phyloP scores from a whole-genome alignment of 2,797 vertebrate genomes.

The Choloepus didactylus region DNA sequence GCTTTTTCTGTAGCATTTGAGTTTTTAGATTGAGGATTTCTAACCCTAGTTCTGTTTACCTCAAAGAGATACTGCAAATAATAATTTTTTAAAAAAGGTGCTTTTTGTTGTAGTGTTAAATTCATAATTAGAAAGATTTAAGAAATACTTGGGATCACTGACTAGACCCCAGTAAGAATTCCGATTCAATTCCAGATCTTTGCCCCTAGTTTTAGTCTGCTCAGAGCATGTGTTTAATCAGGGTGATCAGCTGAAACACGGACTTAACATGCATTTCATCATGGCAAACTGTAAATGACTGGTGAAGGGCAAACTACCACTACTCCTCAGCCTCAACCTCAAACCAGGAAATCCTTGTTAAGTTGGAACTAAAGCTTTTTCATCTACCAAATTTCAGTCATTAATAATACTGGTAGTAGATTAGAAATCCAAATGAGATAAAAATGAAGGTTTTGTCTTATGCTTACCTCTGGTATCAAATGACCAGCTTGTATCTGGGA shows the following conservation, averaged over 20 bases:
- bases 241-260: conserved; percentile 84
- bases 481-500: conserved; percentile 26
- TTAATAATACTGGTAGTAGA: background rate
- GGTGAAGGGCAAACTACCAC: conserved; percentile 50
- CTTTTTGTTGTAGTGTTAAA: background rate
- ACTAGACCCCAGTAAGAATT: conserved; percentile 25
- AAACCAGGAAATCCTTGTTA: background rate
- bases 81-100: background rate
- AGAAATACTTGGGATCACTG: background rate
- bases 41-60: background rate
- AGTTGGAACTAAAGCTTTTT: background rate
- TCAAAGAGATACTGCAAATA: conserved; percentile 26
- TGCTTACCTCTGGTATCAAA: conserved; percentile 40
- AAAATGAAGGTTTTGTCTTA: conserved; percentile 48
- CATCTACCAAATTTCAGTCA: conserved; percentile 39
- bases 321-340: background rate
- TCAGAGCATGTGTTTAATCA: conserved; percentile 85
- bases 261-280: conserved; percentile 85
- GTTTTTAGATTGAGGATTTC: conserved; percentile 43
- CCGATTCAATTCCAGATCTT: conserved; percentile 38
- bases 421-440: conserved; percentile 30
- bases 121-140: conserved; percentile 22
- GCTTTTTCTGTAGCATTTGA: conserved; percentile 35
- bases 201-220: conserved; percentile 75
- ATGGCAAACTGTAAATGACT: conserved; percentile 75